Base-by-base conservation (phyloP, 2,888 invertebrate species). In the Tinea pellionella region DNA sequence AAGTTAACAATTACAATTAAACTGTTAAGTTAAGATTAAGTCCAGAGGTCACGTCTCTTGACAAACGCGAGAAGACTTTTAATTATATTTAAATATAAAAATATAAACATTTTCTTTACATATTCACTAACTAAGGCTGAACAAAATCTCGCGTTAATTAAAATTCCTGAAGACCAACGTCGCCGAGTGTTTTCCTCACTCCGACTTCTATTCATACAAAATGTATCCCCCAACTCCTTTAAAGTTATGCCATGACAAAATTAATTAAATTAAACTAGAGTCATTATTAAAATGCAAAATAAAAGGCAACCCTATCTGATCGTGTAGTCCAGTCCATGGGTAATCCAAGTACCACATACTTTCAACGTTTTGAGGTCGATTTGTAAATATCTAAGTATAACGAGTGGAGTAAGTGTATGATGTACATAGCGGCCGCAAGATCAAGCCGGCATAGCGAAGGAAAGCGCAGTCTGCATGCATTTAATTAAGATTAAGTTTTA, bases 121-220 rank as follows among this genome's bases (percentile, higher is more conserved):
- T 6, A 47, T 47, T 18, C n/a, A 47, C 19, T 55, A 55, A 18
- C 19, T 55, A 55, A 2, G 18, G 19, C n/a, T 32, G 32, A 64
- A 64, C 64, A 64, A 66, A 65, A 64, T 63, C 64, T 64, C 62
- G 62, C 63, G 62, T 65, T 65, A 64, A 66, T 66, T 66, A 66
- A 64, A 66, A 66, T 64, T 63, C 63, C 60, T 53, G 60, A 66
- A 63, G 64, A 63, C 59, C 57, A 57, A 57, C 57, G 57, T 57
- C 57, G 57, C 57, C 13, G 57, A 32, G 57, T 53, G 53, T 53
- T 24, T 53, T 53, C 32, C 30, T 32, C 30, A n/a, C 32, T 51
- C 55, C 41, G 37, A 51, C 41, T 24, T 59, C 59, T 59, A 41
- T 59, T 60, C 62, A 60, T 61, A 62, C 59, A 61, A 57, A 57